Conservation (phyloP, 2,888 invertebrate species). For the Sesia bembeciformis region DNA sequence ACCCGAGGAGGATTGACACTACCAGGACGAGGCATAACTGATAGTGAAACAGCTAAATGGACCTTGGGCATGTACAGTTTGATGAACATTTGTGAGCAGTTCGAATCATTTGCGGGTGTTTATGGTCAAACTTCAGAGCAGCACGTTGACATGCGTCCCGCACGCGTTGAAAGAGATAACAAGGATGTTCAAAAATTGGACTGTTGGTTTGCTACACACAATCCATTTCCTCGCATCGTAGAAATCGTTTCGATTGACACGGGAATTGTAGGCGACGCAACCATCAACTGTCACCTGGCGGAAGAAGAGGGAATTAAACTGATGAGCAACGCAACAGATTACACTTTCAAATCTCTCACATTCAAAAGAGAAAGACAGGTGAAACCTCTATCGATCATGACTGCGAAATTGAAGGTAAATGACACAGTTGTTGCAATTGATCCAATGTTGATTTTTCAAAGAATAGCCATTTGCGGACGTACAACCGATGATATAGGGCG, state of each 20-base stretch:
- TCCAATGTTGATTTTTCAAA: constrained; percentile 7
- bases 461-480: constrained; percentile 1
- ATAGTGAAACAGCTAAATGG: not conserved
- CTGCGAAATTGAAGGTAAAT: not conserved
- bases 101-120: not conserved
- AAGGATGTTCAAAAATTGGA: not conserved
- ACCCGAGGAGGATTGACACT: not conserved
- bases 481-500: not conserved
- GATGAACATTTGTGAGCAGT: not conserved
- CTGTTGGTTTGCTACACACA: not conserved
- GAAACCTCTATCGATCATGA: not conserved
- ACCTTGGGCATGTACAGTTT: not conserved
- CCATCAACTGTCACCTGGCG: not conserved
- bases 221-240: not conserved
- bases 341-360: not conserved
- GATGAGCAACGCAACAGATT: not conserved
- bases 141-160: not conserved
- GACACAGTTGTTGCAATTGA: constrained; percentile 3
- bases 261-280: not conserved
- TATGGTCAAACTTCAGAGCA: not conserved
- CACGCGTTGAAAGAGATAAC: not conserved
- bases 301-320: not conserved
- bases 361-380: not conserved
- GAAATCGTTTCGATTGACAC: not conserved
- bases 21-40: not conserved